Evolutionary conservation across 2,888 invertebrate species (phyloP).

Genomic region (Erpobdella octoculata): DNA sequence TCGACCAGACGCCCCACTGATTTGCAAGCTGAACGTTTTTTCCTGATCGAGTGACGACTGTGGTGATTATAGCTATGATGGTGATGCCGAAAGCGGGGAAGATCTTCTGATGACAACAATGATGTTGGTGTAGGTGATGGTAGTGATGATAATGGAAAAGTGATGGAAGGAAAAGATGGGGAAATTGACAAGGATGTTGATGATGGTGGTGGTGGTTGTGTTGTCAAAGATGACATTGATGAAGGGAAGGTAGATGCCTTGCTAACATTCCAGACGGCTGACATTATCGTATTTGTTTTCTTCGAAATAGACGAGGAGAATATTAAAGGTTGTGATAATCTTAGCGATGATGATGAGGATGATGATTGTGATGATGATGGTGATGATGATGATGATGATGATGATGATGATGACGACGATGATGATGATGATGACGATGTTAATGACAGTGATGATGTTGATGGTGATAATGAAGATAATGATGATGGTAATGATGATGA

Average conservation of each 20-base stretch:
- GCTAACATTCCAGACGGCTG: neutral
- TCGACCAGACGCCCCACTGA: neutral
- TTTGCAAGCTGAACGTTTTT: neutral
- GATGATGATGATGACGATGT: neutral
- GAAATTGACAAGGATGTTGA: neutral
- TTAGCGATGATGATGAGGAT: neutral
- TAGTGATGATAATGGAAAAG: neutral
- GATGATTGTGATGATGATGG: neutral
- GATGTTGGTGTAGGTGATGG: neutral
- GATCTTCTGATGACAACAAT: neutral
- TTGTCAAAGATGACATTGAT: neutral
- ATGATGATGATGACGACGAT: conserved; percentile 13
- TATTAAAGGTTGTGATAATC: too few species aligned
- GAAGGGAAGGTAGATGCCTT: neutral
- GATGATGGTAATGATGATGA: neutral
- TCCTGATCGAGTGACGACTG: neutral
- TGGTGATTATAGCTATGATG: neutral
- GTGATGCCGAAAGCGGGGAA: neutral
- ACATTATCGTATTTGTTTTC: too few species aligned
- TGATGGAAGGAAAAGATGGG: neutral
- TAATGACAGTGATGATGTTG: neutral
- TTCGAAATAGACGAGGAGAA: too few species aligned
- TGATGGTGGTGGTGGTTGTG: neutral
- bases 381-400: conserved; percentile 8
- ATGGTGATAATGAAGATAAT: neutral